phyloP scores from a whole-genome alignment of 1,140 invertebrate species.

The Drosophila mayri region DNA sequence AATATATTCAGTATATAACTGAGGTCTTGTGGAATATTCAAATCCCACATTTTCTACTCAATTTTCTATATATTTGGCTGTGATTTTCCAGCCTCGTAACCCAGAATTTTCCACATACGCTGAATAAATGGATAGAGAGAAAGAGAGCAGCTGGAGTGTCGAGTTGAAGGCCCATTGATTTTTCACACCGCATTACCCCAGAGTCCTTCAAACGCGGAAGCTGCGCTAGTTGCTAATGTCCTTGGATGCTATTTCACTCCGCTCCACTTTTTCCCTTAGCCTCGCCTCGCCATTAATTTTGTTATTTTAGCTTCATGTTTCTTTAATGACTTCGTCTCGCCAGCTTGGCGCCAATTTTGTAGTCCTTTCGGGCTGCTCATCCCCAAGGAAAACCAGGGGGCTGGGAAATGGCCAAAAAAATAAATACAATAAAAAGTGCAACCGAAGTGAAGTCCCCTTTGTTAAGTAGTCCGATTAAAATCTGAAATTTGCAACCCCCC shows the following conservation, averaged over 20 bases:
- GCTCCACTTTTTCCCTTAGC: neutral
- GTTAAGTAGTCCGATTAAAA: conserved; percentile 46
- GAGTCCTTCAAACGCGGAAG: conserved; percentile 24
- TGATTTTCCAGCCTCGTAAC: neutral
- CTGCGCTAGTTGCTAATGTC: conserved; percentile 53
- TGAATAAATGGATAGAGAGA: conserved; percentile 1
- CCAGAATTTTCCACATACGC: conserved; percentile 33
- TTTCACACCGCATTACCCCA: conserved; percentile 64
- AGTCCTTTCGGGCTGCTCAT: neutral
- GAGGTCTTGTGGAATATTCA: neutral
- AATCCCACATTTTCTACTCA: neutral
- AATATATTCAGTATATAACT: neutral
- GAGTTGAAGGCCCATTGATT: conserved; percentile 68
- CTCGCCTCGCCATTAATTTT: conserved; percentile 26
- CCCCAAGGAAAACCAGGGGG: neutral
- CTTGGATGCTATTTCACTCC: conserved; percentile 70
- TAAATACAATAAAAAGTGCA: conserved; percentile 29
- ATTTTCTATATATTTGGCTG: neutral
- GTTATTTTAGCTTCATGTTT: conserved; percentile 52
- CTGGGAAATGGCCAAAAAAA: neutral
- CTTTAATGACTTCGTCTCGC: conserved; percentile 50
- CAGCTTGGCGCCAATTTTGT: conserved; percentile 37
- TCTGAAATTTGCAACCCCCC: conserved; percentile 31
- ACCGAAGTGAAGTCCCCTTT: conserved; percentile 28
- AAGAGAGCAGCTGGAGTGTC: neutral